Evolutionary conservation across 2,113 vertebrate genomes (phyloP).

Genomic region (Mungos mungo): DNA sequence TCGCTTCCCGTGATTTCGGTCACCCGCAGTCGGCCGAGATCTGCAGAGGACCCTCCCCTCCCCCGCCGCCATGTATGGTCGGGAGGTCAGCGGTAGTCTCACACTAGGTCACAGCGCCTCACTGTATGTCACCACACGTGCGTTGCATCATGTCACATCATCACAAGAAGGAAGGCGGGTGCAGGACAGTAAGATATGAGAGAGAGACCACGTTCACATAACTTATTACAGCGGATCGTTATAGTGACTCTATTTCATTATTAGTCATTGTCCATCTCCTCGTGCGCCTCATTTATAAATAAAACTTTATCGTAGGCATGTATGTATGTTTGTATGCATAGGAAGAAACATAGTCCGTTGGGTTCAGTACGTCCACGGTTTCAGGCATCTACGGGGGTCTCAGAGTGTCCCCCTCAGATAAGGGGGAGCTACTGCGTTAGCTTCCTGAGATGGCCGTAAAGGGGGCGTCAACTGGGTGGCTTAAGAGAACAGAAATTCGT

Average conservation of each 20-base stretch:
- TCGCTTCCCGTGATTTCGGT: background rate
- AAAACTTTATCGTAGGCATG: background rate
- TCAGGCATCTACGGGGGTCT: background rate
- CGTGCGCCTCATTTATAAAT: background rate
- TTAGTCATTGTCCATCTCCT: background rate
- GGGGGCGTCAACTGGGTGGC: background rate
- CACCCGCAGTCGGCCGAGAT: background rate
- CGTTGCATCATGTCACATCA: background rate
- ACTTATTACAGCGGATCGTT: background rate
- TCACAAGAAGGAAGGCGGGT: background rate
- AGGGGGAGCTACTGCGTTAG: rapidly evolving
- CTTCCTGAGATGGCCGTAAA: background rate
- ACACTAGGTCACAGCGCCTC: background rate
- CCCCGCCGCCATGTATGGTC: too few species aligned
- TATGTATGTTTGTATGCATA: background rate
- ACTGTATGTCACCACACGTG: background rate
- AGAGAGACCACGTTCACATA: background rate
- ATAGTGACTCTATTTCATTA: background rate
- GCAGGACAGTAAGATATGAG: background rate
- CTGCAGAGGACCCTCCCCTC: background rate
- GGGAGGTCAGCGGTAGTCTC: background rate
- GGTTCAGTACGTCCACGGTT: rapidly evolving
- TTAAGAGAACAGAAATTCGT: too few species aligned
- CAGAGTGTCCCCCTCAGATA: background rate
- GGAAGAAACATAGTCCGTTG: background rate